Base-by-base conservation (phyloP, 2,797 vertebrate genomes). In the Enteromius argenteus region DNA sequence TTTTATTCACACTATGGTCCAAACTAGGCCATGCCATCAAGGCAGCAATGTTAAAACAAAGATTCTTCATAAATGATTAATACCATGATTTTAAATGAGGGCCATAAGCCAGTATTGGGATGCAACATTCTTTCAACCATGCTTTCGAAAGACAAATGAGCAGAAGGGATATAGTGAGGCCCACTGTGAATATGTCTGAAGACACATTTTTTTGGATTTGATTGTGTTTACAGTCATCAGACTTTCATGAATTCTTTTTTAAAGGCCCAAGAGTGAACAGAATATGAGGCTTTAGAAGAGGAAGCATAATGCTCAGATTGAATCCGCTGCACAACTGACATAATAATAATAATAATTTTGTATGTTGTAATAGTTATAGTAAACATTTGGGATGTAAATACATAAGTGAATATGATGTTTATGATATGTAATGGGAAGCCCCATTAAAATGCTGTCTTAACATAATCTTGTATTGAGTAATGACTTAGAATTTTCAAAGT, bases 161-260 rank as follows among this genome's bases (percentile, higher is more conserved):
- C 71, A 80, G n/a, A 44, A 49, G 68, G 74, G 60, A 78, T 69
- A 23, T 77, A 66, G 19, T 32, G 32, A 35, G 6, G 19, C 17
- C 58, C 37, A 60, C 60, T 75, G 42, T 68, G 37, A 76, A 64
- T 56, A 82, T 10, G 2, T 68, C 71, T 78, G 17, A 58, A 44
- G 76, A 49, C 60, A 17, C 35, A 46, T 64, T 17, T 74, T 27
- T 81, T 78, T 86, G 60, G 51, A 62, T 73, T 75, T 68, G 30
- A 42, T 79, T 68, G 72, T 51, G 84, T 85, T 87, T 73, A 78
- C 67, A 87, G 73, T 79, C 21, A 81, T 84, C 51, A 81, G 64
- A 46, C 74, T 78, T 87, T 84, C 73, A 86, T 84, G 44, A 60
- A 87, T 84, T 89, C 81, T 32, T 51, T 75, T 64, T 75, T 56